Conservation (phyloP, 2,888 invertebrate genomes). For the Hirtodrosophila histrioides region DNA sequence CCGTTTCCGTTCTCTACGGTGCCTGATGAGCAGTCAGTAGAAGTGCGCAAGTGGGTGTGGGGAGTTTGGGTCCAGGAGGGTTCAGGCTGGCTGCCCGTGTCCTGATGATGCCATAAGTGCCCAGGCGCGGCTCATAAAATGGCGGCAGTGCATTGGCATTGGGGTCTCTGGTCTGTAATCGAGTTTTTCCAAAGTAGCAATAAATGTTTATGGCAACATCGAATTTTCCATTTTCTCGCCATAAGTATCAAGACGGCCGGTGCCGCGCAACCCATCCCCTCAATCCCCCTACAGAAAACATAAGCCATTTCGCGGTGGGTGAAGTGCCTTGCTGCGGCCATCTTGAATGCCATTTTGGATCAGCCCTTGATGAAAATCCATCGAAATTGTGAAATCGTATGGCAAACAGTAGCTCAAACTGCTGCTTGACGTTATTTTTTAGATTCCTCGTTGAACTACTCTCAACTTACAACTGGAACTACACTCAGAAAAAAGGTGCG, state of each 20-base stretch:
- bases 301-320: slow-evolving; percentile 31
- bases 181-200: slow-evolving; percentile 73
- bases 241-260: slow-evolving; percentile 78
- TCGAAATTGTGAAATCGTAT: slow-evolving; percentile 11
- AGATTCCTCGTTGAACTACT: background rate
- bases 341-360: slow-evolving; percentile 58
- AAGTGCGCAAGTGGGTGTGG: background rate
- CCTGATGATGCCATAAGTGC: slow-evolving; percentile 71
- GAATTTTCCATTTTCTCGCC: slow-evolving; percentile 79
- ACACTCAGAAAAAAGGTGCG: too few species aligned
- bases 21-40: slow-evolving; percentile 35
- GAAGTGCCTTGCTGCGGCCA: slow-evolving; percentile 48
- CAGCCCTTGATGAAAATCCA: slow-evolving; percentile 9
- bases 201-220: slow-evolving; percentile 81
- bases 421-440: background rate
- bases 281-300: slow-evolving; percentile 4
- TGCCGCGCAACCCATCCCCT: slow-evolving; percentile 42
- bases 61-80: slow-evolving; percentile 1
- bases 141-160: slow-evolving; percentile 60
- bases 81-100: slow-evolving; percentile 11
- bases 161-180: slow-evolving; percentile 51
- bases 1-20: slow-evolving; percentile 58
- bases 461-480: slow-evolving; percentile 2
- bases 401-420: slow-evolving; percentile 35
- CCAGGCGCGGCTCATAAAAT: slow-evolving; percentile 76